phyloP scores from a whole-genome alignment of 2,888 invertebrate species.

The Teleogryllus oceanicus region DNA sequence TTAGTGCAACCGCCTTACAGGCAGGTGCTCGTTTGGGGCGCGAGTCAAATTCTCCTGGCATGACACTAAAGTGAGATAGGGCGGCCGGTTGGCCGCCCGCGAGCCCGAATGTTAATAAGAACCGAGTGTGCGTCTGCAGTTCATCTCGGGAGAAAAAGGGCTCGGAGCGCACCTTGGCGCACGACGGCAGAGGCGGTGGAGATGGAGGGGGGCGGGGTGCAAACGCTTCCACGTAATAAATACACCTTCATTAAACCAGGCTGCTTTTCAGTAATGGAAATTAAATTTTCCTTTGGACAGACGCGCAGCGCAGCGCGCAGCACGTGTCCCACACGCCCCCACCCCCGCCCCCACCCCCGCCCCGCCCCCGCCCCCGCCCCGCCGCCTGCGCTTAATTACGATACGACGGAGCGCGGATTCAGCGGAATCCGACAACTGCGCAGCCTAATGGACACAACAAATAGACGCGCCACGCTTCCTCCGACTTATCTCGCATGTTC shows the following conservation, averaged over 20 bases:
- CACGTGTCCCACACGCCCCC: background rate
- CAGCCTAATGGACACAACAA: background rate
- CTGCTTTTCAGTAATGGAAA: background rate
- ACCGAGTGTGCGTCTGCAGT: no score
- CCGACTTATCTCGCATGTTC: no score
- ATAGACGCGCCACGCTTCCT: background rate
- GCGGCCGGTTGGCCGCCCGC: no score
- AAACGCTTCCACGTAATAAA: background rate
- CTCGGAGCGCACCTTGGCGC: no score
- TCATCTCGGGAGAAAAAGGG: no score
- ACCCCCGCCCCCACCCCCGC: background rate
- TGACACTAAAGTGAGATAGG: no score
- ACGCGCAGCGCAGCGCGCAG: background rate
- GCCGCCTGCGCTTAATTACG: background rate
- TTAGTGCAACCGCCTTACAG: no score
- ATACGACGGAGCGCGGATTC: background rate
- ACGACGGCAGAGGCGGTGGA: background rate
- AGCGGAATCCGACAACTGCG: background rate
- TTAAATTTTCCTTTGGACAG: slow-evolving; percentile 7
- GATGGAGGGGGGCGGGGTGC: background rate
- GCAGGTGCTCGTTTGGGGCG: no score
- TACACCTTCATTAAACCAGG: background rate
- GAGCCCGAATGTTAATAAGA: no score
- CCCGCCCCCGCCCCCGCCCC: background rate
- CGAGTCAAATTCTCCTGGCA: no score